Evolutionary conservation across 64 coral and sea anemone genomes (phyloP), one percentile per base, ranked within the genome.

Genomic region (Platygyra sinensis): DNA sequence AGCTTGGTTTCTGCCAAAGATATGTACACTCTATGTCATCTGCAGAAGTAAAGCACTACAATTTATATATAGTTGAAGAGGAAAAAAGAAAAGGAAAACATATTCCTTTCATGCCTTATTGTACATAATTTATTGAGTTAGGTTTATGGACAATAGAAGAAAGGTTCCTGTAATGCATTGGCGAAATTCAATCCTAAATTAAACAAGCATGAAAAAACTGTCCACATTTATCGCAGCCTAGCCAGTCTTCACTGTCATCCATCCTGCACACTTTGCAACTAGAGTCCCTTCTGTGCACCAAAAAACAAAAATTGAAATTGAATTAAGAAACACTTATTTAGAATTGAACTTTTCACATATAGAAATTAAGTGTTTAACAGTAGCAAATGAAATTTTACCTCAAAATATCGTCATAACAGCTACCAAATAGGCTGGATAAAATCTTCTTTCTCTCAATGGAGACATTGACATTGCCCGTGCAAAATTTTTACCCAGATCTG

Each of bases 131-230:
- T 36, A 36, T 36, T 36, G 33, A 36, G 33, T 36, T 54, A 54
- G 13, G 52, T 10, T 73, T 13, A 73, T 31, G 71, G 71, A 29
- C 71, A 73, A 25, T 73, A 73, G 10, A 73, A 73, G 29, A 73
- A 73, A 27, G 20, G 71, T 10, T 73, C 71, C 29, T 73, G 24
- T 13, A 75, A 10, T 17, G 75, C 39, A 24, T 77, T 42, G 19
- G 75, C 75, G 10, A 52, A 77, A 42, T 77, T 52, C 24, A 75
- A 13, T 77, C 51, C 32, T 63, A 92, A 59, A 64, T 74, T n/a
- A n/a, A 92, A 72, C 82, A 80, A 30, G 83, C 74, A 76, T 92
- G 83, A 33, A 92, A 92, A 33, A 79, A 92, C 65, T 87, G 82
- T 15, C 82, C 82, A 72, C 82, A 87, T 42, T 74, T 75, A 36